A percentile compares a stretch with the other conserved stretches of the same genome.
Conservation (phyloP, 2,797 vertebrate genomes). For the Labeo calbasu region DNA sequence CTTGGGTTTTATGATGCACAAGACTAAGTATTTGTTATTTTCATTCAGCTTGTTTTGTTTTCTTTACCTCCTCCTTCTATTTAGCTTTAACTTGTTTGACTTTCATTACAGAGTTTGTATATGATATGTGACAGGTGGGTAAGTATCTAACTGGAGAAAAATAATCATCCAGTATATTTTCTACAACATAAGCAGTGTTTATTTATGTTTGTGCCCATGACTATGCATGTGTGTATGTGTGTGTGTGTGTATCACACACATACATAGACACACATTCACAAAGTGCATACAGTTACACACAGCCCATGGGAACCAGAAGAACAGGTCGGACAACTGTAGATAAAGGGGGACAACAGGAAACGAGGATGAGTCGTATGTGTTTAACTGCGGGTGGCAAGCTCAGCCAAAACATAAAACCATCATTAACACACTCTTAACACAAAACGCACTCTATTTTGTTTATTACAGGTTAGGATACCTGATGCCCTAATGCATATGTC, state of each 20-base stretch:
- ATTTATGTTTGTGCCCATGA: slow-evolving; percentile 37
- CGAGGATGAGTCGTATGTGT: slow-evolving; percentile 66
- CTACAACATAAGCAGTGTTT: slow-evolving; percentile 29
- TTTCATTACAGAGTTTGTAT: slow-evolving; percentile 48
- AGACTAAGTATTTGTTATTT: slow-evolving; percentile 24
- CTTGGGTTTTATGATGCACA: too few species aligned
- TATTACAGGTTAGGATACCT: not conserved
- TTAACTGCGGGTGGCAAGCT: slow-evolving; percentile 73
- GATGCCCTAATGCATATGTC: not conserved
- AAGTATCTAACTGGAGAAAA: slow-evolving; percentile 36
- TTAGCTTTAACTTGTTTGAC: slow-evolving; percentile 32
- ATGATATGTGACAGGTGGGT: slow-evolving; percentile 21
- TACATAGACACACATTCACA: slow-evolving; percentile 36
- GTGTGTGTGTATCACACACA: slow-evolving; percentile 11
- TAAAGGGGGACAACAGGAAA: slow-evolving; percentile 72
- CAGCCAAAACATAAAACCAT: slow-evolving; percentile 42
- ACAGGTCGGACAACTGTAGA: slow-evolving; percentile 80
- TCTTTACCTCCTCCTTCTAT: slow-evolving; percentile 14
- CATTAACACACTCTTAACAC: not conserved
- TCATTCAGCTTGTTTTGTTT: slow-evolving; percentile 41
- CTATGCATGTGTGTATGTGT: slow-evolving; percentile 35
- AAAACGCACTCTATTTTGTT: not conserved
- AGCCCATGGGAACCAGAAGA: slow-evolving; percentile 71
- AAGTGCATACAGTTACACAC: slow-evolving; percentile 62
- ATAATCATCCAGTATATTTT: slow-evolving; percentile 42